Percentiles rank a stretch among this genome's conserved stretches.
phyloP scores from a whole-genome alignment of 2,888 invertebrate species.

The Aspidapion aeneum region DNA sequence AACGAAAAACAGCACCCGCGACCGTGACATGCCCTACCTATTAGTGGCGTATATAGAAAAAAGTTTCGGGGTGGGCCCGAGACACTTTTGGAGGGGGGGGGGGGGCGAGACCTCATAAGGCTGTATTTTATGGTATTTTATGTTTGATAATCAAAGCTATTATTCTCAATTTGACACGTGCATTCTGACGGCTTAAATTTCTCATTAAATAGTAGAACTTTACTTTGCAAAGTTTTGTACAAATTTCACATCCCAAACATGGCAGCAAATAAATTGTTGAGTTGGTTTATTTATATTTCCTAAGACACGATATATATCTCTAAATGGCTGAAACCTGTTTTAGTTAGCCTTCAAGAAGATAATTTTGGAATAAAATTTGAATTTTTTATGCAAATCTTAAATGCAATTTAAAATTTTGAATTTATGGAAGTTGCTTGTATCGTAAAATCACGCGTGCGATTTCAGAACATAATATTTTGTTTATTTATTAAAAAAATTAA shows the following conservation, averaged over 20 bases:
- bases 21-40: too few relatives aligned
- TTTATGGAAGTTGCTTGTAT: not conserved
- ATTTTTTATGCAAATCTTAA: not conserved
- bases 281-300: not conserved
- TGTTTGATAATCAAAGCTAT: too few relatives aligned
- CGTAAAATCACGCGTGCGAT: not conserved
- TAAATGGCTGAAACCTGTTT: not conserved
- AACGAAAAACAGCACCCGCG: too few relatives aligned
- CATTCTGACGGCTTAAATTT: too few relatives aligned
- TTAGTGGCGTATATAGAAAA: too few relatives aligned
- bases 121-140: too few relatives aligned
- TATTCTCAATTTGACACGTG: too few relatives aligned
- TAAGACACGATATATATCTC: not conserved
- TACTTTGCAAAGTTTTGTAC: not conserved
- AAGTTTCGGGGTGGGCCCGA: too few relatives aligned
- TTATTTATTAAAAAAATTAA: not conserved
- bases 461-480: not conserved
- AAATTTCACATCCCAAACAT: not conserved
- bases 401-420: not conserved
- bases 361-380: not conserved
- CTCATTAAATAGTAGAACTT: too few relatives aligned
- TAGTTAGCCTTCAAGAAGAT: not conserved
- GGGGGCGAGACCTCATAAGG: too few relatives aligned
- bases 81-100: too few relatives aligned
- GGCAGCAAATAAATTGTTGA: not conserved